Conservation (phyloP, 2,888 invertebrate species). For the Drosophila atripex region DNA sequence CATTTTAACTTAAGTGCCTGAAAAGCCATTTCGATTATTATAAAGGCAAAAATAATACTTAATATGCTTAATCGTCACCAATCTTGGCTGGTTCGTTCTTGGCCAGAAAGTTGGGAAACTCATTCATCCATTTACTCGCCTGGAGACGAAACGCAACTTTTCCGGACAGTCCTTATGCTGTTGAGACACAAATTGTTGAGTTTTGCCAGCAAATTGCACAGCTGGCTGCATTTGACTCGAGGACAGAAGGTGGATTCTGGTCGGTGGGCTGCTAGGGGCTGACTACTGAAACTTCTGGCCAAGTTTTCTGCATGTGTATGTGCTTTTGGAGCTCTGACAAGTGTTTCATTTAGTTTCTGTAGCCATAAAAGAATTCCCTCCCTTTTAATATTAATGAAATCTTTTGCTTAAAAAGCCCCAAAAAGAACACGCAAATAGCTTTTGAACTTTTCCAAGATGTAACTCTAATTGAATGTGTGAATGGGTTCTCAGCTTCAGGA, state of each 20-base stretch:
- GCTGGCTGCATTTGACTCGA: conserved; percentile 54
- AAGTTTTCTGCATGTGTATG: conserved; percentile 13
- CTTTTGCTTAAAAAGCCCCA: conserved; percentile 45
- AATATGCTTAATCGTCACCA: conserved; percentile 23
- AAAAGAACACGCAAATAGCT: conserved; percentile 52
- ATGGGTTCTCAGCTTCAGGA: conserved; percentile 9
- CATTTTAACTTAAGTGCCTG: not conserved
- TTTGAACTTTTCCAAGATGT: conserved; percentile 49
- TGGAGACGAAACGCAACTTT: conserved; percentile 16
- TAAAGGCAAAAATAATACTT: not conserved
- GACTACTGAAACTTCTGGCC: conserved; percentile 15
- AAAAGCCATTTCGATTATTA: not conserved
- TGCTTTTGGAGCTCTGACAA: conserved; percentile 52
- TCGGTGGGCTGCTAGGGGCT: conserved; percentile 2
- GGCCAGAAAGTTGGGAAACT: conserved; percentile 42
- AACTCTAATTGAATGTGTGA: conserved; percentile 66
- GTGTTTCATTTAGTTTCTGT: conserved; percentile 66
- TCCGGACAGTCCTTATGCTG: conserved; percentile 45
- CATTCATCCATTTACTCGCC: conserved; percentile 21
- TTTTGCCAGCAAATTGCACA: conserved; percentile 72
- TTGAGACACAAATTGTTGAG: conserved; percentile 68
- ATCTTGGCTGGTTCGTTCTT: conserved; percentile 29
- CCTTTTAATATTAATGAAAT: conserved; percentile 69
- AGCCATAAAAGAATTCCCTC: conserved; percentile 36
- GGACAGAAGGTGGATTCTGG: not conserved